A percentile compares a stretch with the other conserved stretches of the same genome.
These are phyloP conservation scores for Chiloscyllium plagiosum DNA, from an alignment of 2,113 vertebrate species.

Conservation along the genomic window DNA sequence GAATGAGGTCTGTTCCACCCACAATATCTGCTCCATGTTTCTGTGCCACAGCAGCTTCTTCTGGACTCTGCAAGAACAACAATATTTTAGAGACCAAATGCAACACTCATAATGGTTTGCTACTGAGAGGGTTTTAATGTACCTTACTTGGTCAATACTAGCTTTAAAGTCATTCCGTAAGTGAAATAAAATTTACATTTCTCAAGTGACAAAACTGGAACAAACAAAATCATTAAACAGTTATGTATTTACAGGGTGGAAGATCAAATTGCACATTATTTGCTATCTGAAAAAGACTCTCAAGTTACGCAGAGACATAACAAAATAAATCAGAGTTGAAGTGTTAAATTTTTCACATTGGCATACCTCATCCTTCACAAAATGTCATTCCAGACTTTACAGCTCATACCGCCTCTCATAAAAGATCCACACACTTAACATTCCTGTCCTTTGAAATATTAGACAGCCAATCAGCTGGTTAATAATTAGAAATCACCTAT, in stretches of 20 bases:
- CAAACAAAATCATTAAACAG: not conserved
- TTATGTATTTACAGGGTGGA: not conserved
- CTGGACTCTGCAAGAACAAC: slow-evolving; percentile 57
- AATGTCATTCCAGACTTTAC: not conserved
- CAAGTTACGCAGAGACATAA: not conserved
- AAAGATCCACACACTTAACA: not conserved
- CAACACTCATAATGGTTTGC: not conserved
- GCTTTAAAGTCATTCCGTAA: not conserved
- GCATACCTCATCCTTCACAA: not conserved
- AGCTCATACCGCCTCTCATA: not conserved
- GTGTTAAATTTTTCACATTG: not conserved
- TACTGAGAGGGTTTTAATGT: not conserved
- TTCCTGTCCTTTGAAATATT: not conserved
- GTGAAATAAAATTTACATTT: not conserved
- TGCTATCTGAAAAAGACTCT: not conserved
- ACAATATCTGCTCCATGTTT: slow-evolving; percentile 67
- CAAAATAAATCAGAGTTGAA: not conserved
- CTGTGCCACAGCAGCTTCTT: slow-evolving; percentile 64
- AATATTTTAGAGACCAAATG: not conserved
- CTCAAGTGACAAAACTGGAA: not conserved
- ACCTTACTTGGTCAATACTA: not conserved
- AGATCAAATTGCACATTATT: not conserved
- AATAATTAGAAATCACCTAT: not conserved
- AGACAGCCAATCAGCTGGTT: not conserved
- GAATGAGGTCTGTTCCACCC: slow-evolving; percentile 74